These are phyloP conservation scores for Rissa tridactyla DNA, from an alignment of 2,113 vertebrate species.

Conservation along the genomic window DNA sequence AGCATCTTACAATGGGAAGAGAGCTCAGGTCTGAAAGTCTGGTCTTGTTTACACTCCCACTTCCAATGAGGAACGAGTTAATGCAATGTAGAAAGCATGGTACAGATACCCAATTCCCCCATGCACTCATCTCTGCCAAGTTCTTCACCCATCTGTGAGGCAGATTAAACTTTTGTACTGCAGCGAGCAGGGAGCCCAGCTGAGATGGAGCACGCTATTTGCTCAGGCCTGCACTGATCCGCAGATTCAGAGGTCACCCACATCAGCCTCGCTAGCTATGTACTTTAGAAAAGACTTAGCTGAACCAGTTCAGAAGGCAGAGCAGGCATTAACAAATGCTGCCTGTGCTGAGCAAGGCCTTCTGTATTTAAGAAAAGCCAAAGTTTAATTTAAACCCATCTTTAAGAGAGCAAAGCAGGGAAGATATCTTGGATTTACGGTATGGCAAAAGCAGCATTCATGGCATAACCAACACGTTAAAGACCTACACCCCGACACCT, in stretches of 20 bases:
- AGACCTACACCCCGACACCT: neutral
- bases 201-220: neutral
- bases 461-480: fast-evolving
- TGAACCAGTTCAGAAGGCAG: neutral
- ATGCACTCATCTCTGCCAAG: neutral
- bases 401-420: neutral
- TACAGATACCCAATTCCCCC: neutral
- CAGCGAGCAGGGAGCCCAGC: neutral
- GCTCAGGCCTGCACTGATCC: neutral
- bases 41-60: neutral
- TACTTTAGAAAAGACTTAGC: too few relatives aligned
- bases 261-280: fast-evolving
- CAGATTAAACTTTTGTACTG: neutral
- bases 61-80: neutral
- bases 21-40: neutral
- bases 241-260: neutral
- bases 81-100: neutral
- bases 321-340: fast-evolving
- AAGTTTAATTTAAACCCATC: neutral
- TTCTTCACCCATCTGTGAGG: neutral
- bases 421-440: neutral
- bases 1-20: neutral
- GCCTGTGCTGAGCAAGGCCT: neutral
- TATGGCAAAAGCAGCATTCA: neutral
- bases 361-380: neutral